Conservation (phyloP, 2,113 vertebrate species). For the Meriones unguiculatus region DNA sequence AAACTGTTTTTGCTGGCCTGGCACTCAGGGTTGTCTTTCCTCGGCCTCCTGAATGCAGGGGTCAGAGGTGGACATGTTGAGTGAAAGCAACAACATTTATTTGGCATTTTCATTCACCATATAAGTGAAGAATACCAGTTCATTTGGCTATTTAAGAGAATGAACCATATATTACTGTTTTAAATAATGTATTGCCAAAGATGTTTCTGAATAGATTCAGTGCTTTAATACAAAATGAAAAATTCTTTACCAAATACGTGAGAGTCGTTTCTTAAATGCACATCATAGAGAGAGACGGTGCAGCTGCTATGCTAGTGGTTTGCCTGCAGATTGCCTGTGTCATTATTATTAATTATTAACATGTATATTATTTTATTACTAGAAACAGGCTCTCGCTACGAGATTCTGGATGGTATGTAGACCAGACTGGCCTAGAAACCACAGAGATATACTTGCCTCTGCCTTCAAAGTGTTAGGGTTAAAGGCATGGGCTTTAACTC, state of each 20-base stretch:
- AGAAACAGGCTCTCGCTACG: neutral
- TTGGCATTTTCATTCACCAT: conserved; percentile 1
- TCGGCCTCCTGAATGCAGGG: neutral
- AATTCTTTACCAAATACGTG: conserved; percentile 17
- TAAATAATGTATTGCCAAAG: conserved; percentile 11
- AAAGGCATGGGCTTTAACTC: neutral
- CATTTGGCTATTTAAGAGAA: conserved; percentile 16
- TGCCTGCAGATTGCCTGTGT: neutral
- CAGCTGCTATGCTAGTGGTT: neutral
- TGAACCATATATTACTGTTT: conserved; percentile 14
- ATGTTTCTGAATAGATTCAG: conserved; percentile 37
- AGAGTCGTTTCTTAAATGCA: neutral
- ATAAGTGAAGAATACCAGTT: neutral
- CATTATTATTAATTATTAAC: neutral
- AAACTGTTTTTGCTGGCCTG: neutral
- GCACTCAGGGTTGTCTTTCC: neutral
- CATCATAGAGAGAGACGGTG: conserved; percentile 1
- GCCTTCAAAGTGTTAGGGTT: neutral
- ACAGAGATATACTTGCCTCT: neutral
- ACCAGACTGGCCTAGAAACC: neutral
- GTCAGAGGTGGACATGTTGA: neutral
- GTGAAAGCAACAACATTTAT: conserved; percentile 28
- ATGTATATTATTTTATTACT: neutral
- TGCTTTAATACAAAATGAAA: conserved; percentile 39
- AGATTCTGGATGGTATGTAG: neutral